These are phyloP conservation scores for Nasonovia ribisnigri DNA, from an alignment of 2,888 invertebrate species.

Conservation along the genomic window DNA sequence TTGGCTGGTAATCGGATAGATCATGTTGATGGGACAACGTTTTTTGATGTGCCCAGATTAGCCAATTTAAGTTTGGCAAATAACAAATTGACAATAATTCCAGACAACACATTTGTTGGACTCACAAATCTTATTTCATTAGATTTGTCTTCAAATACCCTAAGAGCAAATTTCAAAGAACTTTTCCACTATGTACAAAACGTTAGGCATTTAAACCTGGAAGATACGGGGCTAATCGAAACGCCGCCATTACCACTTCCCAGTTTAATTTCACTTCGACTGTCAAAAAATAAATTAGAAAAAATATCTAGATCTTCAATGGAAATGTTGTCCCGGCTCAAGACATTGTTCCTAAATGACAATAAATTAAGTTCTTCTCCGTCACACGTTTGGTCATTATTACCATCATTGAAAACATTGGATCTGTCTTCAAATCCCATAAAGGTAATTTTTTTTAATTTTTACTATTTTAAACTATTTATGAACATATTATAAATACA, in stretches of 20 bases:
- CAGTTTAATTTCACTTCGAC: constrained; percentile 83
- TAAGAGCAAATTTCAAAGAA: constrained; percentile 89
- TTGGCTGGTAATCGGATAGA: constrained; percentile 85
- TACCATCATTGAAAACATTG: constrained; percentile 80
- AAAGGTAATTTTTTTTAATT: constrained; percentile 71
- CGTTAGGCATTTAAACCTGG: constrained; percentile 82
- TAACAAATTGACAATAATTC: constrained; percentile 86
- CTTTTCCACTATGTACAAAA: constrained; percentile 88
- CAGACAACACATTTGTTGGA: constrained; percentile 90
- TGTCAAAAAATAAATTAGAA: constrained; percentile 83
- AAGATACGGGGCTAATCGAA: constrained; percentile 81
- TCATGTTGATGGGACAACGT: constrained; percentile 89
- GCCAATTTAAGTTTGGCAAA: constrained; percentile 82
- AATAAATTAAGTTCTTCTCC: constrained; percentile 84
- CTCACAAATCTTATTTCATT: constrained; percentile 82
- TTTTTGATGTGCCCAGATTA: constrained; percentile 84
- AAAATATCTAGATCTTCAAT: constrained; percentile 79
- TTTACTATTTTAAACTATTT: neutral
- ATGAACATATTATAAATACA: neutral
- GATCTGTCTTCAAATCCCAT: constrained; percentile 88
- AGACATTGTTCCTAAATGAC: constrained; percentile 81
- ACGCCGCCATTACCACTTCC: constrained; percentile 83
- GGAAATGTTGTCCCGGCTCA: constrained; percentile 74
- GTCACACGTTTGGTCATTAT: constrained; percentile 80
- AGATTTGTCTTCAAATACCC: constrained; percentile 84